Evolutionary conservation across 2,113 vertebrate genomes (phyloP), one percentile per base, ranked within the genome.

Genomic region (Clarias gariepinus): DNA sequence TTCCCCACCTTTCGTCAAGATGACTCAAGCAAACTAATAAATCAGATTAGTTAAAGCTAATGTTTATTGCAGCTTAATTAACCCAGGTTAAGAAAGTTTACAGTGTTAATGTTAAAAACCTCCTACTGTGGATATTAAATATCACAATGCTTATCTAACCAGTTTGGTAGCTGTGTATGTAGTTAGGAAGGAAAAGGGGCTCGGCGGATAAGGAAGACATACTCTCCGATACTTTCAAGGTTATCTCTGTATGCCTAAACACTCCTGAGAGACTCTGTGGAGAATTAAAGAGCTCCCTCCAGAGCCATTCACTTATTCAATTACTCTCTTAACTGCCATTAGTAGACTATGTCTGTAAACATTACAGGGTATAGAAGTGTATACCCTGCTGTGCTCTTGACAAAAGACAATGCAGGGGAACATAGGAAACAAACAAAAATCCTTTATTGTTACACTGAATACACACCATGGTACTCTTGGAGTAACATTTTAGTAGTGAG

Each of bases 201-300:
- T n/a, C 76, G 57, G 55, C 18, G 63, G 60, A 84, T 64, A 60
- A 82, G 69, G 23, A 30, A 53, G 58, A 71, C 16, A n/a, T 21
- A 25, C n/a, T 30, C 53, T 79, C 60, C 52, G 77, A 87, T 77
- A 76, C 82, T 52, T 84, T 79, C 74, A 89, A 81, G 82, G 77
- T 88, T 84, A 69, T 60, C 61, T 84, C 82, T 86, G 68, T 81
- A 84, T 86, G 53, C 88, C 88, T 61, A 84, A 88, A 71, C 82
- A 82, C 66, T 13, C 30, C 16, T 13, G 69, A 81, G 78, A 69
- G 66, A 68, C 19, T 63, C 74, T 28, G 4, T 61, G 64, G 25
- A 66, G 77, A 81, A 57, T 52, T 66, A 66, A 83, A 69, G 71
- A 77, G 61, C 52, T 25, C 19, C 57, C 30, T n/a, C 60, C 30